A percentile compares a stretch with the other conserved stretches of the same genome.
Evolutionary conservation across 2,797 vertebrate species (phyloP).

Genomic region (Pithecia hirsuta): DNA sequence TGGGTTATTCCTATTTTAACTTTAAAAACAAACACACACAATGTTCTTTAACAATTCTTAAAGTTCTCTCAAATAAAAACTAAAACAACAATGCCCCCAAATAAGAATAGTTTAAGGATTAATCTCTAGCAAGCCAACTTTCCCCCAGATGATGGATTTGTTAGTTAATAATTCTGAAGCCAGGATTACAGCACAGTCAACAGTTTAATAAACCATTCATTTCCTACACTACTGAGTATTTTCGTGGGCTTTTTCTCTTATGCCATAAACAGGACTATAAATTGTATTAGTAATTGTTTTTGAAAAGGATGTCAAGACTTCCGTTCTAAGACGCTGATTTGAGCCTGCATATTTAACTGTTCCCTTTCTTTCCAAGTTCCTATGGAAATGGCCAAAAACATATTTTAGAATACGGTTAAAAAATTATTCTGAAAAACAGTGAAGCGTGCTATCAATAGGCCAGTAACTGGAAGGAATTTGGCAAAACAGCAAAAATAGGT

Average conservation of each 20-base stretch:
- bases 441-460: not conserved
- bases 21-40: slow-evolving; percentile 38
- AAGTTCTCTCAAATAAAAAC: slow-evolving; percentile 62
- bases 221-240: slow-evolving; percentile 59
- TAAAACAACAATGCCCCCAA: slow-evolving; percentile 65
- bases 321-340: slow-evolving; percentile 46
- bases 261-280: slow-evolving; percentile 75
- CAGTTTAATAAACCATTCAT: slow-evolving; percentile 77
- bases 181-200: slow-evolving; percentile 73
- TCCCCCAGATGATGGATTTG: slow-evolving; percentile 74
- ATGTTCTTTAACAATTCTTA: slow-evolving; percentile 41
- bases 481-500: not conserved
- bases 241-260: slow-evolving; percentile 62
- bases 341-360: not conserved
- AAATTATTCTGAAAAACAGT: slow-evolving; percentile 4
- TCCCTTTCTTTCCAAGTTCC: not conserved
- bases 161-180: slow-evolving; percentile 80
- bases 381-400: slow-evolving; percentile 18
- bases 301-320: slow-evolving; percentile 68
- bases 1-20: slow-evolving; percentile 17
- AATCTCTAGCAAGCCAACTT: slow-evolving; percentile 75
- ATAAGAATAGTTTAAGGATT: slow-evolving; percentile 77
- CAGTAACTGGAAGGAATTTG: not conserved
- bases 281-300: slow-evolving; percentile 76
- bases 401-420: not conserved